Base-by-base conservation (phyloP, 2,888 invertebrate genomes). In the Plebejus melissa region DNA sequence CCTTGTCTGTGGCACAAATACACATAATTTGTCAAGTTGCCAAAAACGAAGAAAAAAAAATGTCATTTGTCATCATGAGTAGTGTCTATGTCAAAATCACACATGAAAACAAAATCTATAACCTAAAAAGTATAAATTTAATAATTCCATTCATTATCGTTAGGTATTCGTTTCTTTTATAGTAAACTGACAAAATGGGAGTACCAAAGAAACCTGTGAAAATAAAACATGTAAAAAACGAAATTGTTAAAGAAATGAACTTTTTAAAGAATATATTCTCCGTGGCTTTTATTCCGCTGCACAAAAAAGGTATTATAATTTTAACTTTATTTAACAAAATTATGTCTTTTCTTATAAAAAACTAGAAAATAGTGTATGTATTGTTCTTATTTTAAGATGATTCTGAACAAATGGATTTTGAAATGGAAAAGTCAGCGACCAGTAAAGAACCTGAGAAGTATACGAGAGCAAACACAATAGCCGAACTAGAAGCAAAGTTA, bases 401-500 rank as follows among this genome's bases (percentile, higher is more conserved):
- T 46, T 50, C 22, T 79, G 87, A 88, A 80, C 69, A 70, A 38
- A 57, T 57, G 38, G 90, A 91, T 54, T 88, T 89, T 71, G 84
- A 89, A 79, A 80, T 85, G 80, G 89, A 90, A 75, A 87, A 87
- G 82, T 90, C 89, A 82, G 87, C 90, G 74, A 82, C 80, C 41
- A 80, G 81, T 76, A 83, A 82, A 69, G 83, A 83, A 78, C 83
- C 85, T 77, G 86, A 87, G 11, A 85, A 86, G 77, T 86, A 86
- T 74, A 60, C 83, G 75, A 88, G 96, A 80, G 96, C 96, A 13
- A 90, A 92, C 76, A 95, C 94, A 74, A 94, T 96, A 78, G 90
- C 94, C 75, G 96, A 96, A 82, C 87, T 96, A 58, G 95, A 96
- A 82, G 93, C 95, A 77, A 94, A 95, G 81, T 86, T 96, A 9